Percentiles rank a stretch among this genome's conserved stretches.
phyloP scores from a whole-genome alignment of 2,797 vertebrate genomes.

The Sebastes trivittatus region DNA sequence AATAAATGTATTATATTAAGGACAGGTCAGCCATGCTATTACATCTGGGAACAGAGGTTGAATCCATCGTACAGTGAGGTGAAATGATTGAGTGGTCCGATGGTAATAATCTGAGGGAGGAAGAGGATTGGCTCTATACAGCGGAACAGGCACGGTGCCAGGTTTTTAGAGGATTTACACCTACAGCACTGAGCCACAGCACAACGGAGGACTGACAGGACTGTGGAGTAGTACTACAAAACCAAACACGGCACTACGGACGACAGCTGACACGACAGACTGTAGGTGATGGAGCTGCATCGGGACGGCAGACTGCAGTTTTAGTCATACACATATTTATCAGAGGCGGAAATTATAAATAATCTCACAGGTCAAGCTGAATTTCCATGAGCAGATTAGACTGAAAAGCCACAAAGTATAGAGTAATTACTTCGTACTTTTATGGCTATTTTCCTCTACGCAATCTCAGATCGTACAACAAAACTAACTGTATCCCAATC shows the following conservation, averaged over 20 bases:
- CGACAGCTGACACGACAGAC: constrained; percentile 8
- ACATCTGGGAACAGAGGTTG: neutral
- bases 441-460: too few relatives aligned
- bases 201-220: neutral
- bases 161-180: constrained; percentile 15
- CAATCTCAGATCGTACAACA: too few relatives aligned
- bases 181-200: neutral
- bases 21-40: neutral
- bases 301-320: neutral
- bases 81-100: neutral
- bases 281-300: neutral
- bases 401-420: accelerated
- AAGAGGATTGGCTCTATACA: constrained; percentile 8
- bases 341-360: neutral
- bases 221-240: neutral
- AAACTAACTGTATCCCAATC: too few relatives aligned
- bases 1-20: neutral
- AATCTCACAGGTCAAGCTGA: neutral
- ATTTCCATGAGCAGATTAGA: neutral
- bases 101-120: constrained; percentile 25
- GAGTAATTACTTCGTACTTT: too few relatives aligned
- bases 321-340: neutral
- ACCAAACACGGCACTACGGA: neutral
- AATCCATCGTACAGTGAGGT: neutral
- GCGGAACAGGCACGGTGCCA: neutral